Conservation (phyloP, 2,113 vertebrate genomes). For the Athene cunicularia region DNA sequence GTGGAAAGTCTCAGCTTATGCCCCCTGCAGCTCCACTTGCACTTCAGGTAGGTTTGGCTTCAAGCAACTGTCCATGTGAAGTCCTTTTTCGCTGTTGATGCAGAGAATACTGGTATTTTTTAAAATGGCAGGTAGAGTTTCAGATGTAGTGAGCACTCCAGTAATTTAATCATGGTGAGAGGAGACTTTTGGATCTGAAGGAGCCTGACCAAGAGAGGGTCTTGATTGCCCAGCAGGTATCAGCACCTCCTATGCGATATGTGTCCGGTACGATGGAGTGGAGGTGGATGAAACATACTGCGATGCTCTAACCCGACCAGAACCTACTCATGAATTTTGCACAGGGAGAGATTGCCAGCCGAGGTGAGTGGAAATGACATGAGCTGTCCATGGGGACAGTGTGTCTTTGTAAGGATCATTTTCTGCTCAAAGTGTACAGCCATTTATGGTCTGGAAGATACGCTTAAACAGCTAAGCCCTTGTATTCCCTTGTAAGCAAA, state of each 20-base stretch:
- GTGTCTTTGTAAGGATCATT: neutral
- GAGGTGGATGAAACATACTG: constrained; percentile 87
- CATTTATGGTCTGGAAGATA: neutral
- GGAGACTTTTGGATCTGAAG: neutral
- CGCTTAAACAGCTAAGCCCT: neutral
- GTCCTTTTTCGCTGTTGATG: neutral
- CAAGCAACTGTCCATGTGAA: accelerated
- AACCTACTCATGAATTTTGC: constrained; percentile 88
- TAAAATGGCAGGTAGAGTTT: neutral
- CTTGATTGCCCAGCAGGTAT: constrained; percentile 76
- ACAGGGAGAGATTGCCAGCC: constrained; percentile 87
- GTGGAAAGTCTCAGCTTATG: constrained; percentile 91
- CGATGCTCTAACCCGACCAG: constrained; percentile 84
- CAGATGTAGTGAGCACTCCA: neutral
- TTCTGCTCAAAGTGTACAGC: neutral
- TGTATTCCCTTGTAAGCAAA: neutral
- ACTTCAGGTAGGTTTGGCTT: constrained; percentile 82
- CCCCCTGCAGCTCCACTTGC: constrained; percentile 91
- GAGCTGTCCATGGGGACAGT: neutral
- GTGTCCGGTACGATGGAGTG: constrained; percentile 84
- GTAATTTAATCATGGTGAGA: neutral
- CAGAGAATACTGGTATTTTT: neutral
- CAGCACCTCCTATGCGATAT: constrained; percentile 81
- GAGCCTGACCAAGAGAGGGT: neutral
- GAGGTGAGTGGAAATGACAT: constrained; percentile 71